Conservation (phyloP, 2,113 vertebrate genomes). For the Aptenodytes patagonicus region DNA sequence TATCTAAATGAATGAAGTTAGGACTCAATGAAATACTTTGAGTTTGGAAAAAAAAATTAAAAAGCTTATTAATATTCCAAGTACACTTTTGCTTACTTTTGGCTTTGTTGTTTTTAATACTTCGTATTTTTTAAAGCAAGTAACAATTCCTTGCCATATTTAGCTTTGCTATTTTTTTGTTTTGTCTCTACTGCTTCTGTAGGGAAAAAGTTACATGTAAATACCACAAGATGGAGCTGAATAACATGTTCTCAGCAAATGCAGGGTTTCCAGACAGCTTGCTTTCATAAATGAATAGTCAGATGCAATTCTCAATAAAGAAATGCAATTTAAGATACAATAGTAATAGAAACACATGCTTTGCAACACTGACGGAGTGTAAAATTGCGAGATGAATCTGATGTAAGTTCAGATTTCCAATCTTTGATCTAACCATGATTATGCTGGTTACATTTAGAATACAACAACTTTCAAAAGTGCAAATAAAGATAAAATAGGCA, state of each 20-base stretch:
- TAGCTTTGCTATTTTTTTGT: not conserved
- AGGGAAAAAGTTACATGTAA: conserved; percentile 10
- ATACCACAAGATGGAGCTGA: conserved; percentile 72
- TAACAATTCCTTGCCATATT: not conserved
- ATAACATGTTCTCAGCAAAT: conserved; percentile 11
- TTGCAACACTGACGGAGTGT: not conserved
- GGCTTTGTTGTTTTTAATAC: not conserved
- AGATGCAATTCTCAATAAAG: conserved; percentile 21
- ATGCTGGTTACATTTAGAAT: not conserved
- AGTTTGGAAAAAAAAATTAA: not conserved
- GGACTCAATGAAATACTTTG: not conserved
- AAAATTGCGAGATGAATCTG: conserved; percentile 24
- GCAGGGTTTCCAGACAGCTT: not conserved
- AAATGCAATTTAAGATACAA: conserved; percentile 30
- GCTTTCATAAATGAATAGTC: conserved; percentile 20
- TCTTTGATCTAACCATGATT: conserved; percentile 1
- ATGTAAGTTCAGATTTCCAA: not conserved
- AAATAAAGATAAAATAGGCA: not conserved
- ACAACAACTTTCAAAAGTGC: not conserved
- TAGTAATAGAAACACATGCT: not conserved
- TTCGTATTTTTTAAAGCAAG: not conserved
- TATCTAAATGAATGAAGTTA: not conserved
- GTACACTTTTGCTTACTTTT: not conserved
- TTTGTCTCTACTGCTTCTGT: not conserved
- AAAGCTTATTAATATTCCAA: not conserved